phyloP scores from a whole-genome alignment of 2,113 vertebrate genomes.

The Mormoops blainvillei region DNA sequence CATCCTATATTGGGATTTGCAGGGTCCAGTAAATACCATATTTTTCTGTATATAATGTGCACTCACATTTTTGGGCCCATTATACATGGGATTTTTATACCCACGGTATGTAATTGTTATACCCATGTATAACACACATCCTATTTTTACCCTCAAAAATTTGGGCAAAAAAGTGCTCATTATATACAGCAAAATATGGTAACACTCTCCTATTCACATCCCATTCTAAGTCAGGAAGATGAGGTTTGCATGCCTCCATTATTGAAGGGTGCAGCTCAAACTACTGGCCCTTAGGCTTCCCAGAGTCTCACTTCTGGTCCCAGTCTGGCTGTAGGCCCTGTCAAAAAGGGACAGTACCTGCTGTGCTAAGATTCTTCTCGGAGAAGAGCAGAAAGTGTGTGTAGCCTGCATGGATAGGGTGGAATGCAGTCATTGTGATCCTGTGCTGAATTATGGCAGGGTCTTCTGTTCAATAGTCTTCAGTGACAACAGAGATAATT shows the following conservation, averaged over 20 bases:
- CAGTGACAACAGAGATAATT: background rate
- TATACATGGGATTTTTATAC: no score
- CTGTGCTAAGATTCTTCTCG: background rate
- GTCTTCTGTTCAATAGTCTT: background rate
- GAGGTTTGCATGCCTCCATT: background rate
- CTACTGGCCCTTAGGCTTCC: background rate
- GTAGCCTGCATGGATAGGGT: background rate
- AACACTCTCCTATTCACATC: background rate
- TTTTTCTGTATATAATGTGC: no score
- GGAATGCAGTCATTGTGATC: background rate
- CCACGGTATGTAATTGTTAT: no score
- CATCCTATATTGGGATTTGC: accelerated
- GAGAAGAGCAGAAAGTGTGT: background rate
- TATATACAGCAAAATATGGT: background rate
- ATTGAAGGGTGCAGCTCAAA: background rate
- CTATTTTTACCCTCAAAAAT: no score
- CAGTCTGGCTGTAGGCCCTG: background rate
- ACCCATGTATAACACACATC: no score
- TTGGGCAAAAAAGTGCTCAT: no score
- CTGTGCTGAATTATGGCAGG: background rate
- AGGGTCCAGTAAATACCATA: background rate
- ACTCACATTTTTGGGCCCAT: no score
- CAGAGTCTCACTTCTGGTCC: background rate
- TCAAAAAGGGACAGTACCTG: background rate
- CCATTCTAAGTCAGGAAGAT: background rate